Percentiles rank a stretch among this genome's conserved stretches.
phyloP scores from a whole-genome alignment of 2,113 vertebrate genomes.

The Strigops habroptila region DNA sequence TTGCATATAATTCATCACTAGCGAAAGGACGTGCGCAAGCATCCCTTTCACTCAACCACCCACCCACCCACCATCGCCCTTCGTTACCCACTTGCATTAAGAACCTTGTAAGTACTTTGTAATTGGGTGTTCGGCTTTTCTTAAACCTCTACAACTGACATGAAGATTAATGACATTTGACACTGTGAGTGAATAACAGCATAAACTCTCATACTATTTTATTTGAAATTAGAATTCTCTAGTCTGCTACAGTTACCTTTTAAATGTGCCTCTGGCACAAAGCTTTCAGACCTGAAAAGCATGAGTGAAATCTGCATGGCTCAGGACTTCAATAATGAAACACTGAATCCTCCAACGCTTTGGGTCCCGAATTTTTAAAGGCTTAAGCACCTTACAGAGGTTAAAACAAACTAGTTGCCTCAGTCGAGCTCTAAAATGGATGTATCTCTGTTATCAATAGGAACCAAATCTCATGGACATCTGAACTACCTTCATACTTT shows the following conservation, averaged over 20 bases:
- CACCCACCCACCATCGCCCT: not conserved
- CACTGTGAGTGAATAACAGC: constrained; percentile 57
- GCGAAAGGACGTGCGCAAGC: not conserved
- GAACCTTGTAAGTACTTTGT: constrained; percentile 63
- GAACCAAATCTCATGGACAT: not conserved
- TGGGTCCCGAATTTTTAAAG: not conserved
- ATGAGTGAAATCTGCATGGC: not conserved
- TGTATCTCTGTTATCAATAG: not conserved
- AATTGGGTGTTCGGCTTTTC: constrained; percentile 67
- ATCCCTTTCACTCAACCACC: not conserved
- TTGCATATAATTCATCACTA: not conserved
- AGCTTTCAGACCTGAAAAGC: not conserved
- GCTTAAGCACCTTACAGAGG: not conserved
- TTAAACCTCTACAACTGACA: constrained; percentile 65
- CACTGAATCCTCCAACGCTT: not conserved
- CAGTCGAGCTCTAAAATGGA: not conserved
- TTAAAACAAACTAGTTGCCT: not conserved
- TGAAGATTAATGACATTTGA: constrained; percentile 70
- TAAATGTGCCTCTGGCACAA: not conserved
- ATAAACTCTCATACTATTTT: constrained; percentile 44
- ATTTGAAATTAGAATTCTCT: constrained; percentile 16
- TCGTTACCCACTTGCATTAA: constrained; percentile 22
- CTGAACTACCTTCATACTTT: not conserved
- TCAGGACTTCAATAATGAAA: not conserved
- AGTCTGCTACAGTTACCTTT: not conserved